A percentile compares a stretch with the other conserved stretches of the same genome.
Evolutionary conservation across 2,113 vertebrate species (phyloP).

Genomic region (Alectura lathami): DNA sequence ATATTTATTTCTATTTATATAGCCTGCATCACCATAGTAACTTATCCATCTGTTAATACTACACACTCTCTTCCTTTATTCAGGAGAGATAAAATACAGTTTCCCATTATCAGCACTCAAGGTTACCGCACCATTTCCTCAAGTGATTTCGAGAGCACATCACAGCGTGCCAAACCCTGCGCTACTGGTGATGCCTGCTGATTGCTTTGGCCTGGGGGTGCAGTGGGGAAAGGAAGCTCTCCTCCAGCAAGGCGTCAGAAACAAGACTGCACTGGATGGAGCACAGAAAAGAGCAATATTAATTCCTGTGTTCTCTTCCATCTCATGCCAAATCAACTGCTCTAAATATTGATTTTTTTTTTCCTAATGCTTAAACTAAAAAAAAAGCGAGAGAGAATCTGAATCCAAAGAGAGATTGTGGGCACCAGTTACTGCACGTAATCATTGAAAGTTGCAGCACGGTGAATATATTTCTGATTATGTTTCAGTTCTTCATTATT

Average conservation of each 20-base stretch:
- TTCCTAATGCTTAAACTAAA: not conserved
- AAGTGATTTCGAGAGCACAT: not conserved
- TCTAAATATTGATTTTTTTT: not conserved
- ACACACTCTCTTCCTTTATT: not conserved
- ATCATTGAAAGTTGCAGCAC: not conserved
- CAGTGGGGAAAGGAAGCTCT: not conserved
- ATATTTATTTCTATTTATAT: constrained; percentile 25
- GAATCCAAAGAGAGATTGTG: not conserved
- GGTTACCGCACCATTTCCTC: not conserved
- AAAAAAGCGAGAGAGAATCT: not conserved
- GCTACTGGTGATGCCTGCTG: not conserved
- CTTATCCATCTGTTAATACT: not conserved
- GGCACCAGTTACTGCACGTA: not conserved
- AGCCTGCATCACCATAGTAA: constrained; percentile 48
- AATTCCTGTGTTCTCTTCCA: not conserved
- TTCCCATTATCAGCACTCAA: not conserved
- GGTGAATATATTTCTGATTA: constrained; percentile 27
- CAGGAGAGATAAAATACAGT: not conserved
- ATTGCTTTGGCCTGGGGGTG: not conserved
- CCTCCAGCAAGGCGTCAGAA: not conserved
- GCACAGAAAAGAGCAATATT: not conserved
- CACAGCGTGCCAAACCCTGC: not conserved
- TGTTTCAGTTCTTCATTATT: constrained; percentile 51
- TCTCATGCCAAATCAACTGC: not conserved
- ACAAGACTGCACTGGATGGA: not conserved